Percentiles rank a stretch among this genome's conserved stretches.
Conservation (phyloP, 2,888 invertebrate species). For the Mimachlamys varia region DNA sequence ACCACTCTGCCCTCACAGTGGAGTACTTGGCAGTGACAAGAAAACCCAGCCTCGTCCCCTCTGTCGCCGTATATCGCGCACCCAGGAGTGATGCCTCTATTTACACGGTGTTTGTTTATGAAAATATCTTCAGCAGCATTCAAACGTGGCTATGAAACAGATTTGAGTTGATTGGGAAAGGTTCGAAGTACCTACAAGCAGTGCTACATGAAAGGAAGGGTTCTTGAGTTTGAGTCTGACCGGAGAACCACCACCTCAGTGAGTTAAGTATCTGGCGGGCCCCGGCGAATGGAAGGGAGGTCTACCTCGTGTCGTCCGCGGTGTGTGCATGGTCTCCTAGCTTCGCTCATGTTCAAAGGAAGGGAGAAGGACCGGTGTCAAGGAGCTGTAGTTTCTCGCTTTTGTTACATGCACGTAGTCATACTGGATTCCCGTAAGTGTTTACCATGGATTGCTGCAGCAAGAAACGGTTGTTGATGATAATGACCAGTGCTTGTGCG, state of each 20-base stretch:
- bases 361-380: constrained; percentile 42
- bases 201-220: constrained; percentile 31
- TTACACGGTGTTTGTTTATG: not conserved
- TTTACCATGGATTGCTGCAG: constrained; percentile 78
- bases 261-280: constrained; percentile 37
- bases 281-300: constrained; percentile 50
- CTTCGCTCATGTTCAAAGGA: constrained; percentile 48
- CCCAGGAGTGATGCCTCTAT: not conserved
- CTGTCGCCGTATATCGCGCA: not conserved
- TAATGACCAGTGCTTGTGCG: constrained; percentile 80
- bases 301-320: constrained; percentile 43
- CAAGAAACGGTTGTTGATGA: constrained; percentile 78
- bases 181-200: constrained; percentile 16
- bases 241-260: not conserved
- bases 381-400: constrained; percentile 42
- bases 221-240: constrained; percentile 13
- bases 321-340: constrained; percentile 40
- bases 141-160: constrained; percentile 16
- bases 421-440: constrained; percentile 41
- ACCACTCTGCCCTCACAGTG: constrained; percentile 5
- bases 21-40: not conserved
- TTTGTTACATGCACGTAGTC: constrained; percentile 37
- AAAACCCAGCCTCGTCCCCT: not conserved
- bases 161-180: constrained; percentile 29
- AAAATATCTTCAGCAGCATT: constrained; percentile 31